Evolutionary conservation across 2,113 vertebrate species (phyloP).

Genomic region (Tamias sibiricus): DNA sequence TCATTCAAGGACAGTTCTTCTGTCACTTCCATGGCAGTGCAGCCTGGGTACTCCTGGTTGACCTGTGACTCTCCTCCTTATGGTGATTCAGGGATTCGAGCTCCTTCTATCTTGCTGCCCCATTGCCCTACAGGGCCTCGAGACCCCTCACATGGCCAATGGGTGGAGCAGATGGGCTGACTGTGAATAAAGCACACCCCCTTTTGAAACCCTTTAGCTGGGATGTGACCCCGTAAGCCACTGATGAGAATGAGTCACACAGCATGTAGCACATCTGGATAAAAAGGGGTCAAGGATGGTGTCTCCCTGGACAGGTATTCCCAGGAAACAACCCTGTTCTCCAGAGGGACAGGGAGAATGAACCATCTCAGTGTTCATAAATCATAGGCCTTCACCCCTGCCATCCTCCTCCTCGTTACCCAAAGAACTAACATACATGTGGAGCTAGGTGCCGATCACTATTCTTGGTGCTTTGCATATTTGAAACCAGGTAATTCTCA

Average conservation of each 20-base stretch:
- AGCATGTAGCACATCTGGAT: neutral
- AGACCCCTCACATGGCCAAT: too few species aligned
- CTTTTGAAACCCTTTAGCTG: neutral
- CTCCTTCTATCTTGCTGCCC: neutral
- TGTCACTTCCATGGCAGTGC: neutral
- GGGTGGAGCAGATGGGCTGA: accelerated
- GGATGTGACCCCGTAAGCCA: neutral
- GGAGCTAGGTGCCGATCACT: accelerated
- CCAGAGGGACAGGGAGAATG: neutral
- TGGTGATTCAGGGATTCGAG: neutral
- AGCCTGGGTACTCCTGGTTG: neutral
- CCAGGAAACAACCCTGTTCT: neutral
- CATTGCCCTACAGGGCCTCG: neutral
- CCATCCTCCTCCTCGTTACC: neutral
- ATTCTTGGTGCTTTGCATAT: neutral
- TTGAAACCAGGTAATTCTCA: neutral
- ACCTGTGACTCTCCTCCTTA: neutral
- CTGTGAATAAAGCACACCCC: neutral
- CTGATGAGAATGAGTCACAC: neutral
- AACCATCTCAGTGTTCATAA: neutral
- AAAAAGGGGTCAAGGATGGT: neutral
- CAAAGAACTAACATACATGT: neutral
- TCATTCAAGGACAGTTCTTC: neutral
- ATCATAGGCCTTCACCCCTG: neutral
- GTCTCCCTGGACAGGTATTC: neutral